Percentiles rank a stretch among this genome's conserved stretches.
Evolutionary conservation across 2,797 vertebrate species (phyloP).

Genomic region (Etheostoma nigrum): DNA sequence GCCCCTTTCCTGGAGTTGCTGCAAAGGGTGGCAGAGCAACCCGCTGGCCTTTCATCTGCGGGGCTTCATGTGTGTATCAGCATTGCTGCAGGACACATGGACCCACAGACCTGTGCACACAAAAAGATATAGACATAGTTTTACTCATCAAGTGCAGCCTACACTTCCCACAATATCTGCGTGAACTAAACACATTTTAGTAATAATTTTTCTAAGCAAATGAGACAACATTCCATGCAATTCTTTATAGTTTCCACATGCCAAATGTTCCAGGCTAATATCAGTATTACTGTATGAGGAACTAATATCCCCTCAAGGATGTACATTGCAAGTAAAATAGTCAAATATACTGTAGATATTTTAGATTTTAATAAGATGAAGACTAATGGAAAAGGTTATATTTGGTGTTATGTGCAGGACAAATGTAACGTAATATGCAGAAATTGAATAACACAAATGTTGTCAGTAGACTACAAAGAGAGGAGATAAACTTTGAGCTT

Average conservation of each 20-base stretch:
- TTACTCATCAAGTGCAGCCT: neutral
- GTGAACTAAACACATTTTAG: conserved; percentile 2
- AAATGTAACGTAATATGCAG: neutral
- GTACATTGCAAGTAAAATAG: neutral
- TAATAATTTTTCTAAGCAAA: neutral
- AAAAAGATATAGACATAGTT: conserved; percentile 38
- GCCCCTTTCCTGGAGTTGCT: conserved; percentile 49
- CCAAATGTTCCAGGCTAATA: neutral
- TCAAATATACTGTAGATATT: neutral
- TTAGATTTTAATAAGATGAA: conserved; percentile 8
- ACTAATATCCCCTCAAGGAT: conserved; percentile 1
- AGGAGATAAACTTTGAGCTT: conserved; percentile 59
- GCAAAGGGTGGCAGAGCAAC: conserved; percentile 41
- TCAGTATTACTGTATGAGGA: neutral
- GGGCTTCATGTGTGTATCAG: conserved; percentile 36
- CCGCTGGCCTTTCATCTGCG: conserved; percentile 47
- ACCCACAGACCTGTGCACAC: conserved; percentile 31
- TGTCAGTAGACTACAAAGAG: conserved; percentile 40
- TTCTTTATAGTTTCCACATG: neutral
- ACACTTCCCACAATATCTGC: conserved; percentile 7
- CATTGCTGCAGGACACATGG: conserved; percentile 34
- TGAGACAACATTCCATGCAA: neutral
- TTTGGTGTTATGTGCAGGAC: neutral
- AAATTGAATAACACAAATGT: neutral
- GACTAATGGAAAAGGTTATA: neutral